Evolutionary conservation across 2,797 vertebrate genomes (phyloP).

Genomic region (Melanotaenia maccullochi): DNA sequence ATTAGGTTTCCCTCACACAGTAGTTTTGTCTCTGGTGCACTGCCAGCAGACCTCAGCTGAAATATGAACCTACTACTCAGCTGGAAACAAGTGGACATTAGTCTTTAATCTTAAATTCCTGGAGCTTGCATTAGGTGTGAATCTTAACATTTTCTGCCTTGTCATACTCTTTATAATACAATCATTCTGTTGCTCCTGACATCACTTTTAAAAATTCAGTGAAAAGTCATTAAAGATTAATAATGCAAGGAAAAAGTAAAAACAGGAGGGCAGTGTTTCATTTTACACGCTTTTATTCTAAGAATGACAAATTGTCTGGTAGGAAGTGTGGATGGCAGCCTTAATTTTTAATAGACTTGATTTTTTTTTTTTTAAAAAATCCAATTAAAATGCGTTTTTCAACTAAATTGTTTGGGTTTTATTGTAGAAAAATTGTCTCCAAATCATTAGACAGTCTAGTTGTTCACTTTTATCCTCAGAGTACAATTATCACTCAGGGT

Average conservation of each 20-base stretch:
- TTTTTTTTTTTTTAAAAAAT: not conserved
- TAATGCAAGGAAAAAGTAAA: not conserved
- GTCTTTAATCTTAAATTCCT: slow-evolving; percentile 14
- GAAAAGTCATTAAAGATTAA: slow-evolving; percentile 5
- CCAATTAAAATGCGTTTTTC: not conserved
- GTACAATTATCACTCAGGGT: not conserved
- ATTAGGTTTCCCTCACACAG: slow-evolving; percentile 22
- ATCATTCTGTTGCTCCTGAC: slow-evolving; percentile 6
- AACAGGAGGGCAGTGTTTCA: not conserved
- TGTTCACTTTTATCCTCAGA: not conserved
- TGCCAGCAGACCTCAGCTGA: slow-evolving; percentile 36
- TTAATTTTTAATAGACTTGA: slow-evolving; percentile 1
- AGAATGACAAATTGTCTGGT: not conserved
- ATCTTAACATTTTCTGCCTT: slow-evolving; percentile 7
- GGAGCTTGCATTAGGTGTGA: slow-evolving; percentile 14
- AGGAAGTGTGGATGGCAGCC: not conserved
- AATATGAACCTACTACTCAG: slow-evolving; percentile 13
- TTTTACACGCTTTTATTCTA: not conserved
- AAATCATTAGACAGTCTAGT: not conserved
- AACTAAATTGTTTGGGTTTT: not conserved
- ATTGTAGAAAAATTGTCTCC: not conserved
- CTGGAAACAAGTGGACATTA: slow-evolving; percentile 27
- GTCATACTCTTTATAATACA: slow-evolving; percentile 3
- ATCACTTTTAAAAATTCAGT: slow-evolving; percentile 1
- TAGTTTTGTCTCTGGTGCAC: slow-evolving; percentile 21